phyloP scores from a whole-genome alignment of 30 jellyfish, hydroid and myxozoan species.

The Nemopilema nomurai region DNA sequence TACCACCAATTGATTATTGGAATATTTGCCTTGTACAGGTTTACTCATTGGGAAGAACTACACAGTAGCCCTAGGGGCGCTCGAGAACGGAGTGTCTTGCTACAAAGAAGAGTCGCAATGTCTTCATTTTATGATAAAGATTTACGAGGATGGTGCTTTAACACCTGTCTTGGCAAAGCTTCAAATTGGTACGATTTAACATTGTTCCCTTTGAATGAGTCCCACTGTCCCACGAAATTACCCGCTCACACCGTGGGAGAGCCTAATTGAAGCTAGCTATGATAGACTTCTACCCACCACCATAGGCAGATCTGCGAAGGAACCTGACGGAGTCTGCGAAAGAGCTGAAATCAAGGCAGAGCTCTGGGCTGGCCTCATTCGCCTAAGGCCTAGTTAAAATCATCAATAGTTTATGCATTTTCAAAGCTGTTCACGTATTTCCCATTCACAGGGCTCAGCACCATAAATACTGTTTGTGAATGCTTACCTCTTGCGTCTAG shows the following conservation, averaged over 20 bases:
- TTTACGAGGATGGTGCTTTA: conserved; percentile 84
- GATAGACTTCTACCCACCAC: background rate
- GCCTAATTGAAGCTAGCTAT: too few relatives aligned
- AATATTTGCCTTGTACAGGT: conserved; percentile 31
- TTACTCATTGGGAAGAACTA: conserved; percentile 69
- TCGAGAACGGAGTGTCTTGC: background rate
- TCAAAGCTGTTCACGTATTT: too few relatives aligned
- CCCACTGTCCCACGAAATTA: background rate
- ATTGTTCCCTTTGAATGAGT: background rate
- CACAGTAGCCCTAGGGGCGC: conserved; percentile 68
- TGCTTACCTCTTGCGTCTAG: too few relatives aligned
- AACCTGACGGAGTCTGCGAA: too few relatives aligned
- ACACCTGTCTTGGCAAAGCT: conserved; percentile 57
- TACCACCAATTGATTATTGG: too few relatives aligned
- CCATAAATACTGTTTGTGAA: too few relatives aligned
- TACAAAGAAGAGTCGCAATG: background rate
- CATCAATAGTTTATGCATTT: too few relatives aligned
- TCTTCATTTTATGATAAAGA: conserved; percentile 76
- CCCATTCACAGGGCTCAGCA: too few relatives aligned
- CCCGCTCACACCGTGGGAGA: conserved; percentile 10
- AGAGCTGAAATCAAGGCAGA: too few relatives aligned
- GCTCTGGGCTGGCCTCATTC: too few relatives aligned
- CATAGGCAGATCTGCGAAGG: background rate
- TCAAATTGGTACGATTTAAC: conserved; percentile 48
- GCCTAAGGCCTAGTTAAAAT: too few relatives aligned